phyloP scores from a whole-genome alignment of 2,113 vertebrate genomes.

The Python bivittatus region DNA sequence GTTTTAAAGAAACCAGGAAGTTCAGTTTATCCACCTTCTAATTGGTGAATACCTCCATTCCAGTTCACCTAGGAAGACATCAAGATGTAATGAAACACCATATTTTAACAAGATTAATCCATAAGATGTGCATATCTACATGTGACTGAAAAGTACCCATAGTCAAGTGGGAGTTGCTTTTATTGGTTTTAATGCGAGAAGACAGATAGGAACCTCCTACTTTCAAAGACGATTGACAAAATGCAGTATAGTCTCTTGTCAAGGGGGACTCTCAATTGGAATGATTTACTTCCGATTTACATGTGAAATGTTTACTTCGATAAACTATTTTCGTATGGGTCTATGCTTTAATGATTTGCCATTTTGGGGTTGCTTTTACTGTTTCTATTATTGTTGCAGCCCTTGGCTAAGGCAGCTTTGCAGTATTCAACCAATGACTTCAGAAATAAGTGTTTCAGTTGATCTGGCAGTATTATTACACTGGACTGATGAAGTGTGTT shows the following conservation, averaged over 20 bases:
- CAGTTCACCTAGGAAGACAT: not conserved
- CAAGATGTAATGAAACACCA: not conserved
- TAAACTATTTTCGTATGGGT: not conserved
- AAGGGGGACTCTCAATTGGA: not conserved
- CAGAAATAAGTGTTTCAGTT: slow-evolving; percentile 15
- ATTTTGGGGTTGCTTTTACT: not conserved
- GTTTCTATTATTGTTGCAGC: slow-evolving; percentile 12
- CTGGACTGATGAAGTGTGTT: slow-evolving; percentile 15
- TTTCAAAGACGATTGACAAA: not conserved
- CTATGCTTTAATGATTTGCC: not conserved
- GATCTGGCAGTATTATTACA: slow-evolving; percentile 26
- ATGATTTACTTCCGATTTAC: not conserved
- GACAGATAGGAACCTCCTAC: not conserved
- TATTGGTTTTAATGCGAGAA: not conserved
- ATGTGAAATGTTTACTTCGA: not conserved
- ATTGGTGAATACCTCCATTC: not conserved
- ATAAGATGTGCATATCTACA: not conserved
- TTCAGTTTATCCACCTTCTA: not conserved
- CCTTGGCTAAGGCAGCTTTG: not conserved
- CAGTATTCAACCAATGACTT: slow-evolving; percentile 11
- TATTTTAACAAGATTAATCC: not conserved
- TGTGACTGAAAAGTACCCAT: too few species aligned
- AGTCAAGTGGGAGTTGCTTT: too few species aligned
- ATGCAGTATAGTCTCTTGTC: not conserved
- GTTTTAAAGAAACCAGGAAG: not conserved